Evolutionary conservation across 2,888 invertebrate species (phyloP).

Genomic region (Hedychridium roseum): DNA sequence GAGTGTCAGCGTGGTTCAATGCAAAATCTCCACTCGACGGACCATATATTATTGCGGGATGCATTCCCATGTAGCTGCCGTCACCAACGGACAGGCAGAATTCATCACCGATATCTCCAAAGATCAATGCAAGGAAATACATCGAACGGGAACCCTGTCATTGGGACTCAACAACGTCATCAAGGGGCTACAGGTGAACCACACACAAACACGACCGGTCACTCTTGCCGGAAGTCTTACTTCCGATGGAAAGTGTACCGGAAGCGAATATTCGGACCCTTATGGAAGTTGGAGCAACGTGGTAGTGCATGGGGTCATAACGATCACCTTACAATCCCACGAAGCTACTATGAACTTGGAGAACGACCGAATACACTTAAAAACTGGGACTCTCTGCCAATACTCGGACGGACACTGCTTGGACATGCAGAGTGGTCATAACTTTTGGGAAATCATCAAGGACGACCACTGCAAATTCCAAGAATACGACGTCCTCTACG

Average conservation of each 20-base stretch:
- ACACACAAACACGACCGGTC: slow-evolving; percentile 5
- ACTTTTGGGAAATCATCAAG: slow-evolving; percentile 10
- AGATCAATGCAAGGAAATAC: slow-evolving; percentile 8
- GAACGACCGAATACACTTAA: slow-evolving; percentile 7
- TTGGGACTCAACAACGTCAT: slow-evolving; percentile 4
- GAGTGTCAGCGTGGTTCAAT: slow-evolving; percentile 8
- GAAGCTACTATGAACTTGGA: slow-evolving; percentile 7
- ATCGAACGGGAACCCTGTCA: slow-evolving; percentile 7
- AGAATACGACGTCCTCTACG: slow-evolving; percentile 14
- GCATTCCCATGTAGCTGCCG: slow-evolving; percentile 12
- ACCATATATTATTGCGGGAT: slow-evolving; percentile 12
- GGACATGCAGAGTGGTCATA: slow-evolving; percentile 10
- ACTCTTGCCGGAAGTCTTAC: slow-evolving; percentile 7
- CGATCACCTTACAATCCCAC: slow-evolving; percentile 7
- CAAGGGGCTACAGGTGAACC: too few relatives aligned
- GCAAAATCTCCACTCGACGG: slow-evolving; percentile 12
- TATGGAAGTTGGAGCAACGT: slow-evolving; percentile 16
- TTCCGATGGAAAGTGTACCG: slow-evolving; percentile 7
- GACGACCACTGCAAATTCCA: slow-evolving; percentile 10
- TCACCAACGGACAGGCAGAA: slow-evolving; percentile 9
- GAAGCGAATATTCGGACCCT: slow-evolving; percentile 11
- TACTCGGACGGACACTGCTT: slow-evolving; percentile 3
- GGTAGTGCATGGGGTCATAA: slow-evolving; percentile 6
- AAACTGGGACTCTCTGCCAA: not conserved
- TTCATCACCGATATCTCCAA: slow-evolving; percentile 3